Evolutionary conservation across 2,888 invertebrate genomes (phyloP), one percentile per base, ranked within the genome.

Genomic region (Sussaba pulchella): DNA sequence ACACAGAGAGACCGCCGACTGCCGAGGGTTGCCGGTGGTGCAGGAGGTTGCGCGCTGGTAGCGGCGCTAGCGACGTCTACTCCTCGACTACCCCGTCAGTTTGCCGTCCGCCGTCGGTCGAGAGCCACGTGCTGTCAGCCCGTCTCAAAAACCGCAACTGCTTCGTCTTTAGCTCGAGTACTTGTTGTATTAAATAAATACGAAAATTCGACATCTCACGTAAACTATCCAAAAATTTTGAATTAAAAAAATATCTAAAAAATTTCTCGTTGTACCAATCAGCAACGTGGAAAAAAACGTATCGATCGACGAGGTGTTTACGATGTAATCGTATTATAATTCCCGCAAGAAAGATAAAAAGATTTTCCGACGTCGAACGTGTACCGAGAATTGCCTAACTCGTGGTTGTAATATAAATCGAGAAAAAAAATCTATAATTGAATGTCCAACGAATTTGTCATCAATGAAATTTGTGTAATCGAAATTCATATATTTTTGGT

Each of bases 21-120:
- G 67, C 50, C 41, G 36, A 50, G 67, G 75, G 64, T 70, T 77
- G 69, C 41, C 77, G 47, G 69, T 73, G 73, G 66, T 57, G 71
- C 67, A 50, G 69, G 72, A 52, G 81, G 83, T 80, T 87, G 87
- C 88, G 89, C 89, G 88, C 87, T 84, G 86, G 86, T 84, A 86
- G 87, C 87, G 82, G 87, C 88, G 88, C 87, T 72, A 77, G 61
- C 78, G 84, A 85, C 86, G 87, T 85, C 86, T 87, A 85, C 82
- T 82, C 86, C 41, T 41, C 57, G 26, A 39, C 57, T 50, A 69
- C 47, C 54, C 69, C 73, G 87, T 87, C 90, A 91, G 91, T 91
- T 84, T 89, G 88, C 90, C 90, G 90, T 90, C 87, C 89, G 90
- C 88, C 87, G 85, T 87, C 89, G 91, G 86, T 87, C 89, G 89